Base-by-base conservation (phyloP, 2,797 vertebrate genomes). In the Eulemur albifrons region DNA sequence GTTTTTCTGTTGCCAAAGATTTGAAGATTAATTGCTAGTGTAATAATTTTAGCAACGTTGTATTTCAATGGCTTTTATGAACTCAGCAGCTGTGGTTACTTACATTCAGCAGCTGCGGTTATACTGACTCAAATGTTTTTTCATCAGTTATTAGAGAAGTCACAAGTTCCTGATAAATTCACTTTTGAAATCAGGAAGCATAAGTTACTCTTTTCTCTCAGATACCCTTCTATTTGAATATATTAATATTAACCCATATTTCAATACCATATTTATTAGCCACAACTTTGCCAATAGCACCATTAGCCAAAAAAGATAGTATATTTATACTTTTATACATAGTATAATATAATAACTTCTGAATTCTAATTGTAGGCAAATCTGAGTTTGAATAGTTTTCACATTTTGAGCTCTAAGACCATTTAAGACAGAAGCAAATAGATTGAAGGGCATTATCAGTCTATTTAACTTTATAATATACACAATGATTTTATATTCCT, bases 51-150 rank as follows among this genome's bases (percentile, higher is more conserved):
- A 90, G 92, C 61, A 92, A 14, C 25, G 5, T 63, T 79, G 7
- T 13, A 27, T 7, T 72, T 59, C 25, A 94, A 67, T 54, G 48
- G 35, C 61, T 90, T 82, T 90, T 67, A 35, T 89, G 80, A 90
- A 72, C 77, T 52, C 80, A 67, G 69, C 93, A 93, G 69, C 77
- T 90, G 85, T 94, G 75, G 52, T 86, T 90, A 63, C 88, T 94
- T 35, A 57, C 83, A 57, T 57, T 72, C 25, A 45, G 75, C 89
- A 89, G 83, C 85, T 96, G 92, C n/a, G 5, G 63, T 87, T 83
- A 90, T 72, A 35, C 40, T 87, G 89, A 94, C 54, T 75, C 85
- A 79, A 27, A 35, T 69, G 57, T 8, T 32, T 90, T 94, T 77
- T 59, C 76, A 61, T 91, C 79, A 32, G n/a, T 90, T 92, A 73